Evolutionary conservation across 2,888 invertebrate species (phyloP).

Genomic region (Papilio elwesi): DNA sequence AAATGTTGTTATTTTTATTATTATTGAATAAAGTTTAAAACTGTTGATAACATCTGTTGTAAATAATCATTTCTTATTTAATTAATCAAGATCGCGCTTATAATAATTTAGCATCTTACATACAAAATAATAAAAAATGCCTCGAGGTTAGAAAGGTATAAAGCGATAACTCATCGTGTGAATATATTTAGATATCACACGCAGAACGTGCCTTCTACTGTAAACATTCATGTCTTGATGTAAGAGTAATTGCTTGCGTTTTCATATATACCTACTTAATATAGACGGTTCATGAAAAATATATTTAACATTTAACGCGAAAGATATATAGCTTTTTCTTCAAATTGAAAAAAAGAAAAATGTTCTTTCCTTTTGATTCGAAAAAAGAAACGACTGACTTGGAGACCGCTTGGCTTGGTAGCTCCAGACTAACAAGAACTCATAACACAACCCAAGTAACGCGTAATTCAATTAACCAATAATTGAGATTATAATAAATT

Average conservation of each 20-base stretch:
- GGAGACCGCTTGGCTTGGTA: no score
- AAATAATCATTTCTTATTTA: not conserved
- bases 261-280: not conserved
- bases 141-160: constrained; percentile 21
- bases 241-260: not conserved
- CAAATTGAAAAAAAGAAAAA: no score
- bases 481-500: no score
- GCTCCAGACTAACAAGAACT: no score
- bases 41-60: not conserved
- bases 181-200: constrained; percentile 23
- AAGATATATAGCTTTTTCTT: no score
- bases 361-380: no score
- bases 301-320: no score
- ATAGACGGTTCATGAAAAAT: not conserved
- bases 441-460: no score
- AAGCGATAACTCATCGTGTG: constrained; percentile 3
- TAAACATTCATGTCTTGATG: constrained; percentile 12
- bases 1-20: not conserved
- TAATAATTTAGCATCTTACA: constrained; percentile 9
- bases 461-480: no score
- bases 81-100: not conserved
- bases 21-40: no score
- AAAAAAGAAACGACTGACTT: no score
- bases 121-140: constrained; percentile 10
- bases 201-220: constrained; percentile 27